A percentile compares a stretch with the other conserved stretches of the same genome.
Conservation (phyloP, 2,113 vertebrate genomes). For the Callipepla californica region DNA sequence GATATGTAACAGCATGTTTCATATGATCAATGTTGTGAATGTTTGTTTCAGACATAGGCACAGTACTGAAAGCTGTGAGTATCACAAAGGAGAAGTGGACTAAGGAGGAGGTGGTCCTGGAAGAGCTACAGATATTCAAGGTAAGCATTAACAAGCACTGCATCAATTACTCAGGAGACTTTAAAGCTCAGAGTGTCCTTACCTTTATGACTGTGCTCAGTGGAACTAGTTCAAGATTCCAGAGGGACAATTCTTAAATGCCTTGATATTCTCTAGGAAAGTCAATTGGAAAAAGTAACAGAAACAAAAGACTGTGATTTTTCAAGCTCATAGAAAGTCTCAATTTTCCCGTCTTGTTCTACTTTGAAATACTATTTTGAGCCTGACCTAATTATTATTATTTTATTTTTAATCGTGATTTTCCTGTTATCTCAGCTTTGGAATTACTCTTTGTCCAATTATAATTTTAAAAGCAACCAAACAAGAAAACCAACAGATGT, state of each 20-base stretch:
- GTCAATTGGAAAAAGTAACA: background rate
- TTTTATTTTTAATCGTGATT: background rate
- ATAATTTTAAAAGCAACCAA: background rate
- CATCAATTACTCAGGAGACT: constrained; percentile 3
- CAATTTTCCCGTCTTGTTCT: background rate
- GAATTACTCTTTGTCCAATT: background rate
- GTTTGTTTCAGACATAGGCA: constrained; percentile 85
- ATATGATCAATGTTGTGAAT: background rate
- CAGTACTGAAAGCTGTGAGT: constrained; percentile 93
- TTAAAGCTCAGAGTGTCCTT: background rate
- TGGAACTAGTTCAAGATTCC: constrained; percentile 21
- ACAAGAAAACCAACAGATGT: background rate
- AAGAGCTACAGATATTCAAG: constrained; percentile 95
- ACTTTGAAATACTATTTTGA: background rate
- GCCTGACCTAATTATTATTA: background rate
- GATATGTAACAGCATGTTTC: background rate
- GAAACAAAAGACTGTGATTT: background rate
- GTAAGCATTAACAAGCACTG: constrained; percentile 60
- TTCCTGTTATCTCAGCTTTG: background rate
- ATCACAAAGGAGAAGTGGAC: constrained; percentile 94
- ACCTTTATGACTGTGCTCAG: background rate
- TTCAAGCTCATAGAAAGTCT: background rate
- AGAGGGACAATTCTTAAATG: constrained; percentile 40
- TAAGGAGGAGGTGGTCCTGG: constrained; percentile 91
- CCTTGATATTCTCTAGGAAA: background rate